These are phyloP conservation scores for Coreoperca whiteheadi DNA, from an alignment of 2,113 vertebrate species.

Conservation along the genomic window DNA sequence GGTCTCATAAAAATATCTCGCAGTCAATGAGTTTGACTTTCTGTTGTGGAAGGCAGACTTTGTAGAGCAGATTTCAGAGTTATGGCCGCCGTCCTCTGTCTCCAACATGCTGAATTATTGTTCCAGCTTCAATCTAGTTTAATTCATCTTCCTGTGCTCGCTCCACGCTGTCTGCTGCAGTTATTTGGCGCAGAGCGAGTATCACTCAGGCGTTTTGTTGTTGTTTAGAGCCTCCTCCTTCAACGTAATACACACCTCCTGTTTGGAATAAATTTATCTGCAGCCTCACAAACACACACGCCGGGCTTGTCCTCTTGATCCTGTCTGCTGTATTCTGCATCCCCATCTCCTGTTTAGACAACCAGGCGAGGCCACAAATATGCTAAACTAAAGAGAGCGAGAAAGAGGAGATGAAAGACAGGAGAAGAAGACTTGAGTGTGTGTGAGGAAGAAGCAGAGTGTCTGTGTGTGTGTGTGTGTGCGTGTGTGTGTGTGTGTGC, in stretches of 20 bases:
- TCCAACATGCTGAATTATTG: slow-evolving; percentile 26
- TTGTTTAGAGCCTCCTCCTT: slow-evolving; percentile 56
- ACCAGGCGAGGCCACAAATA: slow-evolving; percentile 78
- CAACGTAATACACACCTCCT: slow-evolving; percentile 61
- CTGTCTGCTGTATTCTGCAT: slow-evolving; percentile 77
- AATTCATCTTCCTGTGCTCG: slow-evolving; percentile 19
- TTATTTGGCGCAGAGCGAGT: slow-evolving; percentile 41
- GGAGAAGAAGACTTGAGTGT: slow-evolving; percentile 38
- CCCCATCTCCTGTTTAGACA: slow-evolving; percentile 84
- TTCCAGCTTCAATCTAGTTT: slow-evolving; percentile 20
- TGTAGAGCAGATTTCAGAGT: slow-evolving; percentile 2
- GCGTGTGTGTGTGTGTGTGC: slow-evolving; percentile 9
- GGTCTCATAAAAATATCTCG: background rate
- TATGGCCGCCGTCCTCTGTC: slow-evolving; percentile 8
- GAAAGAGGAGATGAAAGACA: slow-evolving; percentile 60
- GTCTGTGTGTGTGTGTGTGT: slow-evolving; percentile 27
- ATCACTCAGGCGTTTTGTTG: slow-evolving; percentile 54
- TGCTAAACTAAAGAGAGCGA: slow-evolving; percentile 80
- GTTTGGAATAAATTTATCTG: slow-evolving; percentile 58
- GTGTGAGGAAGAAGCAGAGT: slow-evolving; percentile 14
- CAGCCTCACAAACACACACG: slow-evolving; percentile 25
- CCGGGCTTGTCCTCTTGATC: slow-evolving; percentile 74
- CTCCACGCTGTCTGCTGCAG: slow-evolving; percentile 20
- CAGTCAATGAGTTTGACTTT: background rate
- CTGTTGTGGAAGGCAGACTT: background rate